phyloP scores from a whole-genome alignment of 2,888 invertebrate species.

The Mellilla xanthometata region DNA sequence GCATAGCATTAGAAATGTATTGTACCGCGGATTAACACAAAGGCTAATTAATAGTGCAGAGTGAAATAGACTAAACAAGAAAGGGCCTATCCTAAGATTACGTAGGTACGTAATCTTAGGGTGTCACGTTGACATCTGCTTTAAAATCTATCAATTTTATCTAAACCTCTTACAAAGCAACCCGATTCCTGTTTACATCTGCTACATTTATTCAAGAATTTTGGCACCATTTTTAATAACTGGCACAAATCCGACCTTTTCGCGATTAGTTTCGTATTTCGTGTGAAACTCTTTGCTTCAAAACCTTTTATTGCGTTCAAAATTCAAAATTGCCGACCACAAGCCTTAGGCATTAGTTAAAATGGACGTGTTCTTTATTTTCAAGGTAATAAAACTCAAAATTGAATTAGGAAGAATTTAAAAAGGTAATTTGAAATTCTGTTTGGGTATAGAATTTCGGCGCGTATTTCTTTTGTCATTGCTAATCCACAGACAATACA shows the following conservation, averaged over 20 bases:
- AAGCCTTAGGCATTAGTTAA: not conserved
- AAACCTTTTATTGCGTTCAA: conserved; percentile 6
- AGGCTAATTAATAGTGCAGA: too few relatives aligned
- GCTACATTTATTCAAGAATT: not conserved
- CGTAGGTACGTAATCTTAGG: too few relatives aligned
- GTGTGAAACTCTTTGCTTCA: conserved; percentile 12
- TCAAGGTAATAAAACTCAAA: not conserved
- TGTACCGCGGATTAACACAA: too few relatives aligned
- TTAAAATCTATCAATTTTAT: not conserved
- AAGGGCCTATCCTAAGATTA: too few relatives aligned
- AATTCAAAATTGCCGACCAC: not conserved
- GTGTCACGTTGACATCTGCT: too few relatives aligned
- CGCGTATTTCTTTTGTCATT: conserved; percentile 39
- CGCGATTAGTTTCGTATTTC: conserved; percentile 19
- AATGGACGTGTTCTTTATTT: not conserved
- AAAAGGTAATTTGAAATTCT: not conserved
- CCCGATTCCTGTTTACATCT: not conserved
- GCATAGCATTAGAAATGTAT: too few relatives aligned
- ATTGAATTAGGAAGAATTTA: not conserved
- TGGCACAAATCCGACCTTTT: conserved; percentile 8
- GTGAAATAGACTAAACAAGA: too few relatives aligned
- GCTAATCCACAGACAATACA: conserved; percentile 47
- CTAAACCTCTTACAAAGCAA: not conserved
- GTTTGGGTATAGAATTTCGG: conserved; percentile 24
- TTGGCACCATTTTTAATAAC: not conserved